Evolutionary conservation across 2,888 invertebrate species (phyloP).

Genomic region (Cerastis rubricosa): DNA sequence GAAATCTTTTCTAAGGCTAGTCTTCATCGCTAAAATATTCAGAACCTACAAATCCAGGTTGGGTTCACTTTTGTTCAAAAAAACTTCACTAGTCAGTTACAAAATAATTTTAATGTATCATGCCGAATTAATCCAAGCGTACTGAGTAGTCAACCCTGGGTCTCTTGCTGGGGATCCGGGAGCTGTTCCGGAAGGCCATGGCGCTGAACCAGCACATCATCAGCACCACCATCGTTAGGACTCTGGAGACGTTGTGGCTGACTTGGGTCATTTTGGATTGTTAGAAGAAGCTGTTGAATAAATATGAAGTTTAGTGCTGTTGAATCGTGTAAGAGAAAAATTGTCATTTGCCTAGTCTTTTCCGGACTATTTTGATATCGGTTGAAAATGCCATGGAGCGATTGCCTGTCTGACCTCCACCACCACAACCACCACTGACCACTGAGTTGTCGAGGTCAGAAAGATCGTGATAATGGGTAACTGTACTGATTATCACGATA

Average conservation of each 20-base stretch:
- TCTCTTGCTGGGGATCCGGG: conserved; percentile 53
- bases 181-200: conserved; percentile 62
- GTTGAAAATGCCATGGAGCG: too few species aligned
- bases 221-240: conserved; percentile 45
- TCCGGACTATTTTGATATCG: too few species aligned
- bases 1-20: background rate
- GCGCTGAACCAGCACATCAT: conserved; percentile 49
- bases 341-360: background rate
- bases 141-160: conserved; percentile 19
- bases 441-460: too few species aligned
- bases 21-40: background rate
- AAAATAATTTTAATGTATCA: conserved; percentile 12
- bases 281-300: background rate
- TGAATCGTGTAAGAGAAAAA: too few species aligned
- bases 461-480: too few species aligned
- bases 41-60: background rate
- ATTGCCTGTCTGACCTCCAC: too few species aligned
- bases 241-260: conserved; percentile 29
- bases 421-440: too few species aligned
- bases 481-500: too few species aligned
- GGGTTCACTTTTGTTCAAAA: background rate
- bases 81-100: background rate
- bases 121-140: conserved; percentile 17
- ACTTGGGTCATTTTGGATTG: conserved; percentile 44
- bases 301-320: background rate